Evolutionary conservation across 2,113 vertebrate species (phyloP).

Genomic region (Rhineura floridana): DNA sequence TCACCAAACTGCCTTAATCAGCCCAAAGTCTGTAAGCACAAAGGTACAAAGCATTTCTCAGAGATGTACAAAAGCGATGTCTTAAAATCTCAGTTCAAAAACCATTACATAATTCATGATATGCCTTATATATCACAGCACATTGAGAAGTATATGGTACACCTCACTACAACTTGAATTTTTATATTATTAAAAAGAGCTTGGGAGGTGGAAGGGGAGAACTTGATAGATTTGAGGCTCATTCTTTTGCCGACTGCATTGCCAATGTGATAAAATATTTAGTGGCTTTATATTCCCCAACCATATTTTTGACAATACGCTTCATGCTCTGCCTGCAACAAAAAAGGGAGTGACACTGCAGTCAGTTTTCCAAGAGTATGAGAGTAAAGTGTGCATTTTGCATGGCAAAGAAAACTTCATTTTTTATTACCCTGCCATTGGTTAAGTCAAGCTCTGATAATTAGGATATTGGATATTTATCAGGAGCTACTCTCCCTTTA

Average conservation of each 20-base stretch:
- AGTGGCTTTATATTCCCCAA: slow-evolving; percentile 67
- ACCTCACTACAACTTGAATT: slow-evolving; percentile 58
- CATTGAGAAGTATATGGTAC: slow-evolving; percentile 55
- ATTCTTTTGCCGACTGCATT: slow-evolving; percentile 59
- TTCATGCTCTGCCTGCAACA: slow-evolving; percentile 68
- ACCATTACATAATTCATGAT: slow-evolving; percentile 44
- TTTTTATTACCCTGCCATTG: slow-evolving; percentile 74
- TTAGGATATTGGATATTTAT: slow-evolving; percentile 78
- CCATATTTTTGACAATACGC: slow-evolving; percentile 70
- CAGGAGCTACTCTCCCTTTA: slow-evolving; percentile 76
- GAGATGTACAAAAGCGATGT: slow-evolving; percentile 44
- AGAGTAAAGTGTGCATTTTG: slow-evolving; percentile 67
- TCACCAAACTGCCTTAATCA: neutral
- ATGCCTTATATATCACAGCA: slow-evolving; percentile 46
- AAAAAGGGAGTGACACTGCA: slow-evolving; percentile 62
- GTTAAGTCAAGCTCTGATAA: slow-evolving; percentile 78
- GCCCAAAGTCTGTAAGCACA: accelerated
- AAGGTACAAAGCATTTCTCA: slow-evolving; percentile 17
- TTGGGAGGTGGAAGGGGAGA: slow-evolving; percentile 66
- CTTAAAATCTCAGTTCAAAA: slow-evolving; percentile 47
- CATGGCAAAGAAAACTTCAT: slow-evolving; percentile 57
- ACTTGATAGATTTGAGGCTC: slow-evolving; percentile 68
- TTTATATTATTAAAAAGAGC: slow-evolving; percentile 70
- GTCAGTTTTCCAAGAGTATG: slow-evolving; percentile 64
- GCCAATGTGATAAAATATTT: slow-evolving; percentile 73